Percentiles rank a stretch among this genome's conserved stretches.
Conservation (phyloP, 2,113 vertebrate species). For the Lamprologus callipterus region DNA sequence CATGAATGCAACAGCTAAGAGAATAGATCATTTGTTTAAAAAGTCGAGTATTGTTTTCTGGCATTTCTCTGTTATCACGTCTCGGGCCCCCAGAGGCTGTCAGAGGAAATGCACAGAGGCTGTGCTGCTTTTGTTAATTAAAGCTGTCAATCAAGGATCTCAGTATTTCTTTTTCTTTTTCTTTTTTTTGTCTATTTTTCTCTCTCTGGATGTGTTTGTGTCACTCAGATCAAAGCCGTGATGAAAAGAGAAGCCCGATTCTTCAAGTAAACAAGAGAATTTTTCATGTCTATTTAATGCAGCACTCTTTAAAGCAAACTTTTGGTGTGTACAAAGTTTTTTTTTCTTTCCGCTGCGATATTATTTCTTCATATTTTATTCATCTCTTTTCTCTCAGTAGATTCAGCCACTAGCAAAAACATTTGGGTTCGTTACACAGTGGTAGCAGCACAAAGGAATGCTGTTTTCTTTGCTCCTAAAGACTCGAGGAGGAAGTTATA, state of each 20-base stretch:
- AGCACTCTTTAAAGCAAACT: slow-evolving; percentile 48
- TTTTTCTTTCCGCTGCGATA: background rate
- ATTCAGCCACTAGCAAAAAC: slow-evolving; percentile 9
- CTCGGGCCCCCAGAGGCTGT: slow-evolving; percentile 48
- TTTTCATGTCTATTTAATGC: slow-evolving; percentile 57
- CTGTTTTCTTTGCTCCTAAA: background rate
- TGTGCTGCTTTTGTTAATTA: slow-evolving; percentile 62
- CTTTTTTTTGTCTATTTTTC: slow-evolving; percentile 22
- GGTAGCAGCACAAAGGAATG: slow-evolving; percentile 8
- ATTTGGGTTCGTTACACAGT: slow-evolving; percentile 23
- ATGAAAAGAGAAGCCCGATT: slow-evolving; percentile 42
- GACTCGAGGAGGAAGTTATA: background rate
- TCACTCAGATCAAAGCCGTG: slow-evolving; percentile 64
- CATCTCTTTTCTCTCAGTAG: slow-evolving; percentile 32
- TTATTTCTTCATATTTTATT: slow-evolving; percentile 43
- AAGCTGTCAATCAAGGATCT: slow-evolving; percentile 63
- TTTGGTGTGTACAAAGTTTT: slow-evolving; percentile 29
- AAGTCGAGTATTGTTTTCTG: slow-evolving; percentile 51
- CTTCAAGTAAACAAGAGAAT: slow-evolving; percentile 51
- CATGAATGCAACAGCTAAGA: slow-evolving; percentile 48
- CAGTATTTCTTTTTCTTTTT: slow-evolving; percentile 9
- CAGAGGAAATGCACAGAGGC: slow-evolving; percentile 49
- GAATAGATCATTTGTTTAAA: slow-evolving; percentile 50
- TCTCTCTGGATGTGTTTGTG: slow-evolving; percentile 57
- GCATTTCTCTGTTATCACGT: slow-evolving; percentile 40